Evolutionary conservation across 2,113 vertebrate species (phyloP).

Genomic region (Orientallactaga bullata): DNA sequence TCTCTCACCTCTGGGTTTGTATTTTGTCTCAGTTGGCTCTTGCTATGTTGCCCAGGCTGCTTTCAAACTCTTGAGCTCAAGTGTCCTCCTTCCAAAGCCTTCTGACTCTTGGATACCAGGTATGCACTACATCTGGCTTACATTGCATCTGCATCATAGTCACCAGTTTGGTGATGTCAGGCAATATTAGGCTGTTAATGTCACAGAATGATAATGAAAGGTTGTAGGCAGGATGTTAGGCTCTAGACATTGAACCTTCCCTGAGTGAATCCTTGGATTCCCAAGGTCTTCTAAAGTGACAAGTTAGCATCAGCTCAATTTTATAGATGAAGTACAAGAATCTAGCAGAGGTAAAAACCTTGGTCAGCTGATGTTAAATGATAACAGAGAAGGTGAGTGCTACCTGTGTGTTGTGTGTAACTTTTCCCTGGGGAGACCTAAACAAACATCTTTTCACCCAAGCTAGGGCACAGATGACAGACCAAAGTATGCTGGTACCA

Average conservation of each 20-base stretch:
- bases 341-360: neutral
- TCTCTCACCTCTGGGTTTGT: neutral
- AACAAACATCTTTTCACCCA: too few relatives aligned
- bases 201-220: neutral
- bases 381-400: too few relatives aligned
- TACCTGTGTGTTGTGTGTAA: too few relatives aligned
- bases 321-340: neutral
- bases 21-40: neutral
- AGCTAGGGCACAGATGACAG: too few relatives aligned
- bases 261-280: neutral
- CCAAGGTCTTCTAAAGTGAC: neutral
- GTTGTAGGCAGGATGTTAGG: neutral
- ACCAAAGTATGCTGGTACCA: too few relatives aligned
- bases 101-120: neutral
- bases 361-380: accelerated
- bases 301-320: neutral
- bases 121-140: neutral
- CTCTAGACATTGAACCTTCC: neutral
- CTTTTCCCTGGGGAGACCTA: too few relatives aligned
- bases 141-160: neutral
- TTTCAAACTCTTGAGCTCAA: neutral
- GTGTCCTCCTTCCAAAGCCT: neutral
- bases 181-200: neutral
- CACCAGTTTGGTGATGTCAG: neutral
- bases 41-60: neutral